Base-by-base conservation (phyloP, 53 echinoderm and acorn worm species). In the Crossaster papposus region DNA sequence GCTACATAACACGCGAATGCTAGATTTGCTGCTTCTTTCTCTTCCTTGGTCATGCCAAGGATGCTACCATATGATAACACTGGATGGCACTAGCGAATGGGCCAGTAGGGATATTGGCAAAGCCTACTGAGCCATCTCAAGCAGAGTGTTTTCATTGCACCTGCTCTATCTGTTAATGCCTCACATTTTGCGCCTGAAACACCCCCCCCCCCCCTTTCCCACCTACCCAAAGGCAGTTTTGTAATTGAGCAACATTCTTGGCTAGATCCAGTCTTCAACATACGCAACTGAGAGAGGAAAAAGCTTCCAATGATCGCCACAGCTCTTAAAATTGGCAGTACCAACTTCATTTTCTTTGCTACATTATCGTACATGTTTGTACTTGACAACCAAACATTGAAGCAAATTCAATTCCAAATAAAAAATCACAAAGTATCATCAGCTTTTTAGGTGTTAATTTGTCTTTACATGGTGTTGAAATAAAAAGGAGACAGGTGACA, bases 61-160 rank as follows among this genome's bases (percentile, higher is more conserved):
- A 15, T 58, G 58, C 0, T 58, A 58, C 58, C 53, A 52, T 13
- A 13, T 52, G 58, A 44, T 44, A 44, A 9, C 44, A 44, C 51
- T 33, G 36, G 78, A 28, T 28, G 24, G 78, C 50, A 37, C 78
- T 78, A 9, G 44, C 50, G 37, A 78, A 23, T 78, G 35, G 35
- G 18, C 24, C 37, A 14, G 78, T 50, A 7, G 78, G 37, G 37
- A 14, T 28, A n/a, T 34, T 38, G 50, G 37, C 44, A 44, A 54
- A 51, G 54, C 53, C 54, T 54, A 79, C 51, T 79, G 79, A 51
- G 52, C 51, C 79, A 51, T 79, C 79, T 79, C n/a, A 79, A 79
- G 51, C 79, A 79, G 79, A 12, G 6, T 30, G 79, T 24, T 53
- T 79, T 51, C 44, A 44, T 79, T 79, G 79, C 79, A 79, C 79